These are phyloP conservation scores for Oedothorax gibbosus DNA, from an alignment of 1,140 invertebrate genomes.

Conservation along the genomic window DNA sequence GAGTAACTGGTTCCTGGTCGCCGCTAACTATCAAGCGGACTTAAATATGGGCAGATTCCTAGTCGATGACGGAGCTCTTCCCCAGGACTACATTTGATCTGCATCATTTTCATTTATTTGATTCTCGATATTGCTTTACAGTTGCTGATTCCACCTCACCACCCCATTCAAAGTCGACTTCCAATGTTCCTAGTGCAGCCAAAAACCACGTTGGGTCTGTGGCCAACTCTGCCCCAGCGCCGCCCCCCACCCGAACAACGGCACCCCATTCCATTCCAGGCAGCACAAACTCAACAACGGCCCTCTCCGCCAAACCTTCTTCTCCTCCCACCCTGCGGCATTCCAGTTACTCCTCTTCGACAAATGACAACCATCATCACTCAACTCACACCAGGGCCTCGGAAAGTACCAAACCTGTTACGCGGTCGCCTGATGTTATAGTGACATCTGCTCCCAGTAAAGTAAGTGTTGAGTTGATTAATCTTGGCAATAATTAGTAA, in stretches of 20 bases:
- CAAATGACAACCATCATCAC: conserved; percentile 40
- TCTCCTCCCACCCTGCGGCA: conserved; percentile 43
- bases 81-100: no score
- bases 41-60: no score
- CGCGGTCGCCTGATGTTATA: conserved; percentile 28
- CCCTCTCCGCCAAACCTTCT: conserved; percentile 39
- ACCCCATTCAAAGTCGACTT: conserved; percentile 18
- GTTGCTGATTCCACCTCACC: conserved; percentile 9
- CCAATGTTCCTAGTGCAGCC: conserved; percentile 1
- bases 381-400: conserved; percentile 20
- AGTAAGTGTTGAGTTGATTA: background rate
- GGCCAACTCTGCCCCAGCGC: background rate
- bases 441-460: conserved; percentile 32
- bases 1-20: no score
- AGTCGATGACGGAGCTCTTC: no score
- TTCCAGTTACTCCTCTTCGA: conserved; percentile 54
- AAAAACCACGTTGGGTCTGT: conserved; percentile 41
- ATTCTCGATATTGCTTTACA: conserved; percentile 22
- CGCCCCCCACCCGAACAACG: conserved; percentile 41
- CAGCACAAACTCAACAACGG: conserved; percentile 54
- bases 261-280: conserved; percentile 47
- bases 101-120: no score
- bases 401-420: conserved; percentile 18
- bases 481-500: background rate
- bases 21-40: no score